These are phyloP conservation scores for Streblospio benedicti DNA, from an alignment of 1,140 invertebrate species.

Conservation along the genomic window DNA sequence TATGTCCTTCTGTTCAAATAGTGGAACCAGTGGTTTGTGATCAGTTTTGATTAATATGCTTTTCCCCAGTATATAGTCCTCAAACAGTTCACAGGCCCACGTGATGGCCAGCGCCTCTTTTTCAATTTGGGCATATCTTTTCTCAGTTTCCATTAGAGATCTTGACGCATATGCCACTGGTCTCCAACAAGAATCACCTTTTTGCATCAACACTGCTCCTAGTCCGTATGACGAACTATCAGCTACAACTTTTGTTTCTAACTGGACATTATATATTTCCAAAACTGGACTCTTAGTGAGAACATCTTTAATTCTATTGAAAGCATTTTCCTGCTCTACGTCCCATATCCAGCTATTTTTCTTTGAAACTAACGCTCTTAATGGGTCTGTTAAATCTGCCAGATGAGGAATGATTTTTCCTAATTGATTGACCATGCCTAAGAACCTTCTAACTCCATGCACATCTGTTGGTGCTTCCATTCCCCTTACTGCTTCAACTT, in stretches of 20 bases:
- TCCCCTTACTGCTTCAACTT: slow-evolving; percentile 35
- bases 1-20: slow-evolving; percentile 10
- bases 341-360: slow-evolving; percentile 9
- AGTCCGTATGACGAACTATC: slow-evolving; percentile 34
- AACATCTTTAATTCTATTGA: slow-evolving; percentile 22
- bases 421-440: slow-evolving; percentile 26
- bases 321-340: slow-evolving; percentile 5
- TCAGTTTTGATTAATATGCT: slow-evolving; percentile 15
- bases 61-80: slow-evolving; percentile 37
- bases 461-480: slow-evolving; percentile 20
- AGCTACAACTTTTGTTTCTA: slow-evolving; percentile 22
- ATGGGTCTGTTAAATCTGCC: background rate
- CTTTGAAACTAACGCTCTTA: slow-evolving; percentile 10
- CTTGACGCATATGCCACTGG: slow-evolving; percentile 41
- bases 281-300: slow-evolving; percentile 23
- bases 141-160: slow-evolving; percentile 29
- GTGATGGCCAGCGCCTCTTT: slow-evolving; percentile 49
- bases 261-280: slow-evolving; percentile 24
- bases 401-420: slow-evolving; percentile 18
- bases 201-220: slow-evolving; percentile 45
- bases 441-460: slow-evolving; percentile 18
- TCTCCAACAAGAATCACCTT: slow-evolving; percentile 25
- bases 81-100: slow-evolving; percentile 37
- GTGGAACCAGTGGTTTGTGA: background rate
- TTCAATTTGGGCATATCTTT: slow-evolving; percentile 42